These are phyloP conservation scores for Mesocentrotus franciscanus DNA, from an alignment of 53 echinoderm and acorn worm genomes.

Conservation along the genomic window DNA sequence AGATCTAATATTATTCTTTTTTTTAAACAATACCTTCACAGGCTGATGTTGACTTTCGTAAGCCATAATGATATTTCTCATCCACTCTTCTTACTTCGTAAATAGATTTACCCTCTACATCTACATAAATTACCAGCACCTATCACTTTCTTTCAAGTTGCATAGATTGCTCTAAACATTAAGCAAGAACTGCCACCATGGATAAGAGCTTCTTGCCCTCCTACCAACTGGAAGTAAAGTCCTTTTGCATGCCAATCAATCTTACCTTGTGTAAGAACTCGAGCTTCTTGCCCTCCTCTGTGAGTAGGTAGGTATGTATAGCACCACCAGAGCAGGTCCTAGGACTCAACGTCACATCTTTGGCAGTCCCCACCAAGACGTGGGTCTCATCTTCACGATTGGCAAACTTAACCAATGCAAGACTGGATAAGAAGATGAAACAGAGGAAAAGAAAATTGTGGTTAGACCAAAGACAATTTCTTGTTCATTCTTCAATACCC, in stretches of 20 bases:
- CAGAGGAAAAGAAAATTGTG: neutral
- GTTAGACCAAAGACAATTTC: neutral
- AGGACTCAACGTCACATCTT: slow-evolving; percentile 94
- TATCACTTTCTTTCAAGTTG: no score
- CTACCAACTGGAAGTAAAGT: neutral
- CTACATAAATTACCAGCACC: no score
- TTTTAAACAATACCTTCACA: no score
- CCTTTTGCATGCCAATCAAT: neutral
- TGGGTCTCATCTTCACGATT: slow-evolving; percentile 82
- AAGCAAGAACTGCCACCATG: no score
- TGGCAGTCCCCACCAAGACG: slow-evolving; percentile 90
- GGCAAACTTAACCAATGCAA: slow-evolving; percentile 89
- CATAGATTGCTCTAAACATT: no score
- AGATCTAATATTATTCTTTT: no score
- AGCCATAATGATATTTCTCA: no score
- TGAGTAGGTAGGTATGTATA: slow-evolving; percentile 88
- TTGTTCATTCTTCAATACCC: neutral
- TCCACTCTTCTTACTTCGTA: no score
- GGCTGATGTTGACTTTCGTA: no score
- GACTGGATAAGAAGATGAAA: slow-evolving; percentile 52
- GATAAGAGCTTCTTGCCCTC: no score
- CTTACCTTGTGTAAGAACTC: slow-evolving; percentile 94
- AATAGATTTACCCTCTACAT: no score
- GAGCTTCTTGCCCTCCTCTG: slow-evolving; percentile 87
- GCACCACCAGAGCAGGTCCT: slow-evolving; percentile 93